These are phyloP conservation scores for Diarsia dahlii DNA, from an alignment of 2,888 invertebrate genomes.

Conservation along the genomic window DNA sequence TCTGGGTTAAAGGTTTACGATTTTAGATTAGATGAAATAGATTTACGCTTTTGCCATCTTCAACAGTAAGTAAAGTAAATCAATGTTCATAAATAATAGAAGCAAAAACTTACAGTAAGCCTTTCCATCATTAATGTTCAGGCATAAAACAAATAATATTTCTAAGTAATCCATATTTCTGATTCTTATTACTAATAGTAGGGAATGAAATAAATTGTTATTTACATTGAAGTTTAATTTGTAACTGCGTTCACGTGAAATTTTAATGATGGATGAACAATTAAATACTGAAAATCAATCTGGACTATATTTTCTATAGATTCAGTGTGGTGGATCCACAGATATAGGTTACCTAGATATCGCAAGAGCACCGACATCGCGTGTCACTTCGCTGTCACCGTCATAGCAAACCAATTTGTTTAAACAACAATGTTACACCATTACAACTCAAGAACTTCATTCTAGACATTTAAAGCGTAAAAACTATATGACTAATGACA, in stretches of 20 bases:
- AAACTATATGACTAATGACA: too few relatives aligned
- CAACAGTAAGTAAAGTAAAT: slow-evolving; percentile 32
- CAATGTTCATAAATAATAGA: slow-evolving; percentile 42
- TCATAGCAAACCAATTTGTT: too few relatives aligned
- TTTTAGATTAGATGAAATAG: slow-evolving; percentile 4
- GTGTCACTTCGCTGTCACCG: too few relatives aligned
- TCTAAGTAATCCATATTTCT: slow-evolving; percentile 34
- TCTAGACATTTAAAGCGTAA: too few relatives aligned
- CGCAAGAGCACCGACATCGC: too few relatives aligned
- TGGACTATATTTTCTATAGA: neutral
- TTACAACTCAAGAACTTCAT: too few relatives aligned
- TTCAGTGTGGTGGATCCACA: neutral
- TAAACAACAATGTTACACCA: too few relatives aligned
- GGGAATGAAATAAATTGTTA: slow-evolving; percentile 54
- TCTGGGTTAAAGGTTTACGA: neutral
- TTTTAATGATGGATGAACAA: neutral
- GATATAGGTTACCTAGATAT: too few relatives aligned
- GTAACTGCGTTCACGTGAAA: slow-evolving; percentile 25
- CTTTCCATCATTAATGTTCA: slow-evolving; percentile 6
- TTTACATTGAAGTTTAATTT: slow-evolving; percentile 43
- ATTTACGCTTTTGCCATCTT: neutral
- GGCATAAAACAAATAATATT: slow-evolving; percentile 23
- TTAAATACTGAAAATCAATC: neutral
- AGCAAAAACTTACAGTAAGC: slow-evolving; percentile 13
- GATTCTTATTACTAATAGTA: slow-evolving; percentile 41